Percentiles rank a stretch among this genome's conserved stretches.
These are phyloP conservation scores for Labia minor DNA, from an alignment of 2,888 invertebrate genomes.

Conservation along the genomic window DNA sequence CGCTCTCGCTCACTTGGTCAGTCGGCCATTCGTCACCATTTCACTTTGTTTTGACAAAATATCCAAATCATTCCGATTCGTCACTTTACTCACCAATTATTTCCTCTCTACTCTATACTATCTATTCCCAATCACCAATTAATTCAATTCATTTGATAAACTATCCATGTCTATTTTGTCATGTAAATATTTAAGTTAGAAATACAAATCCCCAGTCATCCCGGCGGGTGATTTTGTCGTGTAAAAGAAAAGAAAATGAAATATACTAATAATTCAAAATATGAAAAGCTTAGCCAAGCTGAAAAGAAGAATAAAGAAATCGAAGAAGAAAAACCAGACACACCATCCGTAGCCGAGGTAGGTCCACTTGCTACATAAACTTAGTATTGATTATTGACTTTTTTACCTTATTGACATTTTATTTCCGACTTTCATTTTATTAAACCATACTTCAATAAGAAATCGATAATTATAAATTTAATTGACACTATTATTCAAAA, in stretches of 20 bases:
- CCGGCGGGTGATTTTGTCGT: neutral
- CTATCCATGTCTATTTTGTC: too few species aligned
- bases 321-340: neutral
- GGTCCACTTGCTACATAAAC: neutral
- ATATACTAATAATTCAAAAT: constrained; percentile 35
- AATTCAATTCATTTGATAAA: too few species aligned
- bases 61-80: neutral
- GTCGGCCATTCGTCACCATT: constrained; percentile 4
- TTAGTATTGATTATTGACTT: neutral
- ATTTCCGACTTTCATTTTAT: neutral
- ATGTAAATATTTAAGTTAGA: neutral
- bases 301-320: constrained; percentile 24
- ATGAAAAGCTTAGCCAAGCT: constrained; percentile 34
- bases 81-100: neutral
- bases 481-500: constrained; percentile 31
- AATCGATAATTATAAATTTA: constrained; percentile 34
- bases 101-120: too few species aligned
- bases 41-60: neutral
- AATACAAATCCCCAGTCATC: too few species aligned
- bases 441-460: constrained; percentile 34
- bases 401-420: neutral
- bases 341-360: neutral
- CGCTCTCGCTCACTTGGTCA: neutral
- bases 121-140: too few species aligned
- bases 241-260: constrained; percentile 31